Base-by-base conservation (phyloP, 2,113 vertebrate species). In the Trogon surrucura region DNA sequence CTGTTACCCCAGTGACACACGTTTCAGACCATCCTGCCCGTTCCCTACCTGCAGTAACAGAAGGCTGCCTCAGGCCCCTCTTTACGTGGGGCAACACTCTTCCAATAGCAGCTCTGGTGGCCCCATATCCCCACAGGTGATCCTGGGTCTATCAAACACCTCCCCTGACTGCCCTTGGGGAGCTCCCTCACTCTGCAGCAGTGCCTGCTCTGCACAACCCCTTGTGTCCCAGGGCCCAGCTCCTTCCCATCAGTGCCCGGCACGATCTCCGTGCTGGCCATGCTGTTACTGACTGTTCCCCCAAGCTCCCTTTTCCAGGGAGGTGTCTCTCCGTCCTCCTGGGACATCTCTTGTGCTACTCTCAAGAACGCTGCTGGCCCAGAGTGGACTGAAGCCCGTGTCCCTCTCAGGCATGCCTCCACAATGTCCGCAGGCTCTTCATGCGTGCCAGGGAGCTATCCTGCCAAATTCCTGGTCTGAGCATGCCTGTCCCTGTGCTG, bases 181-280 rank as follows among this genome's bases (percentile, higher is more conserved):
- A 45, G 45, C 45, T 47, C 45, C 45, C 45, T 34, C 5, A 1
- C 16, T 65, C 36, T 80, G 50, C 1, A 4, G 25, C 44, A 18
- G 3, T 13, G 29, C 10, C n/a, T 0, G 13, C 16, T 1, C 5
- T 13, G 41, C 27, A 8, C 5, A 29, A 8, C 10, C 11, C 21
- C 27, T 54, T 54, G 9, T 11, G 9, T 12, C 21, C 38, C 47
- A 54, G 47, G 17, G 22, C 13, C 36, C 32, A 18, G 36, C 22
- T 15, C 15, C 47, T 17, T 79, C 17, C 13, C 23, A 6, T 8
- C 0, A 1, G 22, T 41, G 12, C 7, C 19, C 0, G 0, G 18
- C 5, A 32, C 20, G 25, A 3, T 60, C 13, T 16, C 5, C 53
- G 13, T 44, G 30, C 12, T 29, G 62, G 19, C 25, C 1, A 3